phyloP scores from a whole-genome alignment of 1,140 invertebrate species.

The Xylocopa sonorina region DNA sequence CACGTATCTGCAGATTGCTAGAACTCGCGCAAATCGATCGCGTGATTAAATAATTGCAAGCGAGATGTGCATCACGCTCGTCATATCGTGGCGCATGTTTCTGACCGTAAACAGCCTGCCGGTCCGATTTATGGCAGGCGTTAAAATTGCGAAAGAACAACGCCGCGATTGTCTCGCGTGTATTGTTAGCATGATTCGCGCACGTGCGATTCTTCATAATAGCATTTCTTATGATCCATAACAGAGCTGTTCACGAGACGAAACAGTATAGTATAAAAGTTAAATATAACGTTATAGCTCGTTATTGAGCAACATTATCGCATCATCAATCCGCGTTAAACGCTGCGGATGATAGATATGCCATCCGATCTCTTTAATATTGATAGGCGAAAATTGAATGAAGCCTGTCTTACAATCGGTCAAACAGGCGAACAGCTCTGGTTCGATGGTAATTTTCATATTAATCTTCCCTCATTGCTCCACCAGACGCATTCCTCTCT shows the following conservation, averaged over 20 bases:
- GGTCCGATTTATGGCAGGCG: conserved; percentile 4
- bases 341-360: too few species aligned
- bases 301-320: too few species aligned
- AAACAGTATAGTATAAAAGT: background rate
- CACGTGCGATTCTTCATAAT: too few species aligned
- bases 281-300: background rate
- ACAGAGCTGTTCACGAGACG: background rate
- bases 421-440: background rate
- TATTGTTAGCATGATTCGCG: background rate
- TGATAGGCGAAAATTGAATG: too few species aligned
- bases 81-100: conserved; percentile 17
- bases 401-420: too few species aligned
- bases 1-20: background rate
- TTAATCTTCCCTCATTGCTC: background rate
- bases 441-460: background rate
- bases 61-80: background rate
- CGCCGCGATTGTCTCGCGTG: background rate
- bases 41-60: conserved; percentile 6
- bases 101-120: conserved; percentile 1
- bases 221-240: background rate
- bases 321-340: too few species aligned
- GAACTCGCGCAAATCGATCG: background rate
- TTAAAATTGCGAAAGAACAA: conserved; percentile 8
- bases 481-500: background rate
- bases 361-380: too few species aligned